Base-by-base conservation (phyloP, 2,888 invertebrate species). In the Lasioglossum villosulum region DNA sequence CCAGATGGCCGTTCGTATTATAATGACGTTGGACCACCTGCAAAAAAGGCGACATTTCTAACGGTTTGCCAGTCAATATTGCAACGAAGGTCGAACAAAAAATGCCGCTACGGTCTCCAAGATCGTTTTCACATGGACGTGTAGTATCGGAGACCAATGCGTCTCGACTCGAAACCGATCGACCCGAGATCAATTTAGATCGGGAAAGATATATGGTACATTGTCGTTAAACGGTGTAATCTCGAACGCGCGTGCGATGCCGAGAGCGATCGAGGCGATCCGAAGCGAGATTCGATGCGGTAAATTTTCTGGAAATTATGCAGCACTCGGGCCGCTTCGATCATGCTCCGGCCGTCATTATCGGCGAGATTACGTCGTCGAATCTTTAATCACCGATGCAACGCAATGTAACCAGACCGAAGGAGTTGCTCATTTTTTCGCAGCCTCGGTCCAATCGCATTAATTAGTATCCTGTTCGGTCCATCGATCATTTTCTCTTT, bases 311-410 rank as follows among this genome's bases (percentile, higher is more conserved):
- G 48, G 19, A 72, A 81, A 81, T 45, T 34, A 81, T 72, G 72
- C 37, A 37, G 59, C 63, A 48, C 63, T 63, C 37, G 23, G 59
- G 12, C 56, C 4, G n/a, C n/a, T 4, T n/a, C 48, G 27, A 71
- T 71, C 56, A 27, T 75, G 68, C n/a, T 75, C 68, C 52, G 45
- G 48, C 19, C 59, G 27, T 10, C 39, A 66, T 39, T 34, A 19
- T 45, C 75, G 39, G 5, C 39, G 4, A 63, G 30, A 86, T 81
- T 80, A 71, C 79, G 59, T 81, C 79, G 70, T 80, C 73, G 77
- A 82, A 85, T 81, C 56, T 80, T 88, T 87, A 86, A 86, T 85
- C 66, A 48, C 71, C 73, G 66, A 68, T 16, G 63, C 63, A 16
- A 30, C 16, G 30, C 63, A 30, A 59, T 27, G 59, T 27, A 59